A percentile compares a stretch with the other conserved stretches of the same genome.
Conservation (phyloP, 2,888 invertebrate genomes). For the Tortrix viridana region DNA sequence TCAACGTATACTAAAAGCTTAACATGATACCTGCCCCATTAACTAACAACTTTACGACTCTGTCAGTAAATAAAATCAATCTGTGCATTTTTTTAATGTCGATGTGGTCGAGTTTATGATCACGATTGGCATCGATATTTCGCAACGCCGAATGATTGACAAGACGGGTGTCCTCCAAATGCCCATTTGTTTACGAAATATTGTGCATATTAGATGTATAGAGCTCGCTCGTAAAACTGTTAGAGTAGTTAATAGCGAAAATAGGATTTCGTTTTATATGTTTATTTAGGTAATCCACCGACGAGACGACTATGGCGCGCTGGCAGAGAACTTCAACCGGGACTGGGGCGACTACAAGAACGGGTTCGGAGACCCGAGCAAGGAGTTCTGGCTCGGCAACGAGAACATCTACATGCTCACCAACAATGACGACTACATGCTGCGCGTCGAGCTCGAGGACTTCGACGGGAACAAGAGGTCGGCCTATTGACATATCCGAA, state of each 20-base stretch:
- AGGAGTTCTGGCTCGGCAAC: constrained; percentile 96
- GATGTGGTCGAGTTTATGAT: constrained; percentile 20
- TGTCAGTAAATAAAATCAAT: constrained; percentile 21
- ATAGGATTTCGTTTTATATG: constrained; percentile 33
- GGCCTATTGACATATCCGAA: no score
- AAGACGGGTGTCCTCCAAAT: constrained; percentile 32
- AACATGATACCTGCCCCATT: constrained; percentile 6
- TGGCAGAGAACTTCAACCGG: constrained; percentile 94
- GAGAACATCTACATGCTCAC: constrained; percentile 97
- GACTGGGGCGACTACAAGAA: constrained; percentile 97
- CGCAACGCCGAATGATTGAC: constrained; percentile 25
- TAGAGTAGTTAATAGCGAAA: neutral
- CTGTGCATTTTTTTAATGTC: constrained; percentile 19
- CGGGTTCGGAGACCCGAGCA: constrained; percentile 95
- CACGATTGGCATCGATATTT: constrained; percentile 34
- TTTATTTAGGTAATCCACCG: constrained; percentile 92
- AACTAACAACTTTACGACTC: constrained; percentile 19
- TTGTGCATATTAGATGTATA: neutral
- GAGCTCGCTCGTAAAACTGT: no score
- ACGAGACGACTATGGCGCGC: constrained; percentile 93
- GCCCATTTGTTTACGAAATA: constrained; percentile 26
- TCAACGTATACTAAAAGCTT: no score
- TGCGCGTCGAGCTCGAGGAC: constrained; percentile 94
- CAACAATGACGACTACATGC: constrained; percentile 94
- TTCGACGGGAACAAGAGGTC: constrained; percentile 96